Evolutionary conservation across 2,797 vertebrate species (phyloP), one percentile per base, ranked within the genome.

Genomic region (Leptoclinus maculatus): DNA sequence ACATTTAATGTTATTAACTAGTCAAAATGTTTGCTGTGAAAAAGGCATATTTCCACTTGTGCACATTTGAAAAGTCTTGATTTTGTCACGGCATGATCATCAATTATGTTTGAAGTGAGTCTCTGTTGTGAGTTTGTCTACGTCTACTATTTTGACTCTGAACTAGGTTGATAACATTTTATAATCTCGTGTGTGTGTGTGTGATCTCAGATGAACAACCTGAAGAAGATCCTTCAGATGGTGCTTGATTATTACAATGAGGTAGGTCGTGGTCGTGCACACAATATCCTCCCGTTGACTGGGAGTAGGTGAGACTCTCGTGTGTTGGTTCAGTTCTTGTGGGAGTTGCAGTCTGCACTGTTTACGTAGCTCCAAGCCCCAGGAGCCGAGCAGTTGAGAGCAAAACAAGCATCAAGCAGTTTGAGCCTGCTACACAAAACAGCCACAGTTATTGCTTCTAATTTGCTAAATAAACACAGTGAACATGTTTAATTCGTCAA

Each of bases 201-300:
- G 27, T 73, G 17, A 62, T 92, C 27, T 80, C 90, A 99, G 98
- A 94, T 97, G 92, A 99, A 95, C 94, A 99, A 99, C 93, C 93
- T 99, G 81, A 99, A 99, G 95, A 99, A 99, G 92, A 94, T 99
- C 78, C 96, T 98, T 77, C 98, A 99, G 95, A 97, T 97, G 94
- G 96, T 99, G 90, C 91, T 97, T 91, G 95, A 97, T 91, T 99
- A 99, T 92, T 99, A 99, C 86, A 96, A 95, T 65, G 98, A 99
- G 97, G 98, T 99, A 96, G 29, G 89, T 71, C 14, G 3, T 39
- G 16, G 7, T 38, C n/a, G n/a, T 57, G 10, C n/a, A 17, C 25
- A 16, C 29, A 53, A 7, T 34, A 5, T 39, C 4, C 9, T 57
- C n/a, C 34, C 45, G 7, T 51, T 25, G 32, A 38, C 36, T 16